phyloP scores from a whole-genome alignment of 2,888 invertebrate species.

The Pantelozetes paolii region DNA sequence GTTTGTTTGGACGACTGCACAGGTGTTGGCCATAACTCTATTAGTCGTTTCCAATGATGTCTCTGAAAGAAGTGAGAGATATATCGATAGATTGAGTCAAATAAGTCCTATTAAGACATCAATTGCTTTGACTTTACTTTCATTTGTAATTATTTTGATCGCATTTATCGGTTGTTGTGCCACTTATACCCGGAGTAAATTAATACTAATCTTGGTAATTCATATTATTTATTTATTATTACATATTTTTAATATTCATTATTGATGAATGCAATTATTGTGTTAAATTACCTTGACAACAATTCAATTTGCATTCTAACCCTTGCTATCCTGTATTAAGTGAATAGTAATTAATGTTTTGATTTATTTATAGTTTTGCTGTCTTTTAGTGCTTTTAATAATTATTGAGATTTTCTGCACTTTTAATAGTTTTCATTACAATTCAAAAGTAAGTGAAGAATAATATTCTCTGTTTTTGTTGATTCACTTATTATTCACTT shows the following conservation, averaged over 20 bases:
- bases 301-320: too few relatives aligned
- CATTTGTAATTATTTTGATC: neutral
- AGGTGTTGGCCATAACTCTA: neutral
- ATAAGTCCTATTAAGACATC: neutral
- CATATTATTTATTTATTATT: neutral
- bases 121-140: neutral
- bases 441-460: neutral
- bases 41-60: neutral
- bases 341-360: too few relatives aligned
- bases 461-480: neutral
- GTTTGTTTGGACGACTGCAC: neutral
- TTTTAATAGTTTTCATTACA: neutral
- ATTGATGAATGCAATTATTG: too few relatives aligned
- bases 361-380: neutral
- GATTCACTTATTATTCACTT: neutral
- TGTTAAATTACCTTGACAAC: neutral
- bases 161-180: constrained; percentile 9
- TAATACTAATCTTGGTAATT: neutral
- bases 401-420: neutral
- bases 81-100: neutral
- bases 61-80: neutral
- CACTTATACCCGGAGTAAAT: constrained; percentile 4
- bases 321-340: neutral
- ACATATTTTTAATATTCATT: too few relatives aligned
- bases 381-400: neutral